Evolutionary conservation across 2,113 vertebrate genomes (phyloP).

Genomic region (Nothobranchius kuhntae): DNA sequence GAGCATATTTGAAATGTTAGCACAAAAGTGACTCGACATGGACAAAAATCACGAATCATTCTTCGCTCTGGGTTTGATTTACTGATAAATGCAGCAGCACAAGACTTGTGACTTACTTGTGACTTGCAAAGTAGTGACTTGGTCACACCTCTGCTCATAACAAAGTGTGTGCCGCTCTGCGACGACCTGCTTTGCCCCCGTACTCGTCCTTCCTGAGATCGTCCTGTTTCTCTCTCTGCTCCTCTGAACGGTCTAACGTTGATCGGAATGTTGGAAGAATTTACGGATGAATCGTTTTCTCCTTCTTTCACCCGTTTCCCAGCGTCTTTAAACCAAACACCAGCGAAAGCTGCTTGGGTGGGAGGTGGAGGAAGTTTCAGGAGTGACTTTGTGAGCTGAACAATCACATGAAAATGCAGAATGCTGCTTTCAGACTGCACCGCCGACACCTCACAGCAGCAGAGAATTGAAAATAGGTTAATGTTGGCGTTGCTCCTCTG

Average conservation of each 20-base stretch:
- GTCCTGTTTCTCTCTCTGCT: neutral
- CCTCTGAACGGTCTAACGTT: neutral
- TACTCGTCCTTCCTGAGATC: neutral
- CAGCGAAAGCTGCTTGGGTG: neutral
- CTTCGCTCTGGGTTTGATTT: too few relatives aligned
- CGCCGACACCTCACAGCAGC: conserved; percentile 28
- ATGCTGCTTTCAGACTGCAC: neutral
- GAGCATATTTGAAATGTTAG: too few relatives aligned
- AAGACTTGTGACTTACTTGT: too few relatives aligned
- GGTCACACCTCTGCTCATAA: too few relatives aligned
- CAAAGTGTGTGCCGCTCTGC: too few relatives aligned
- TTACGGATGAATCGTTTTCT: too few relatives aligned
- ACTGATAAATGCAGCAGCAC: too few relatives aligned
- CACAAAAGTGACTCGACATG: too few relatives aligned
- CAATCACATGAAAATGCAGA: conserved; percentile 26
- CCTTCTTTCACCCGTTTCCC: too few relatives aligned
- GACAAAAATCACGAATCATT: too few relatives aligned
- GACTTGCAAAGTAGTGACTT: too few relatives aligned
- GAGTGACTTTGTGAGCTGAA: conserved; percentile 16
- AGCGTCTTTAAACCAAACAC: neutral
- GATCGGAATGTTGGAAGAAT: conserved; percentile 34
- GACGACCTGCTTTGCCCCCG: too few relatives aligned
- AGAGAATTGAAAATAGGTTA: conserved; percentile 23
- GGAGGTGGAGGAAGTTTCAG: neutral
- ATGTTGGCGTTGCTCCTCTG: conserved; percentile 3